Evolutionary conservation across 2,888 invertebrate species (phyloP).

Genomic region (Microplitis deprimator): DNA sequence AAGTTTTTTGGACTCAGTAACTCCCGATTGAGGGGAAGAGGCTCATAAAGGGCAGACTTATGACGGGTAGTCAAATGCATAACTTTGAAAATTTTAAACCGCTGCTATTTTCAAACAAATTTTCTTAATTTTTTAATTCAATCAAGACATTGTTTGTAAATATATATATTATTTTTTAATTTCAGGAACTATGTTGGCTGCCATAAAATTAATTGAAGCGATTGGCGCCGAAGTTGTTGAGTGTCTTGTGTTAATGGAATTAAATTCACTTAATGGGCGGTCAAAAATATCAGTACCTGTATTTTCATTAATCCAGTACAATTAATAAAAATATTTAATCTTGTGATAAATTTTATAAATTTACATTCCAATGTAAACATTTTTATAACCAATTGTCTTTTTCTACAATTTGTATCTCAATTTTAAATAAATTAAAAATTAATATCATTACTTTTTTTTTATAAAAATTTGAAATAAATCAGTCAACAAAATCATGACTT

Average conservation of each 20-base stretch:
- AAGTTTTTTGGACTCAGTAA: no score
- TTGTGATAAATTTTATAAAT: background rate
- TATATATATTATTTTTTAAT: constrained; percentile 18
- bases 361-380: background rate
- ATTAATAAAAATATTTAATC: constrained; percentile 54
- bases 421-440: background rate
- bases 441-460: background rate
- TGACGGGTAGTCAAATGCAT: no score
- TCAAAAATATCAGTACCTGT: constrained; percentile 78
- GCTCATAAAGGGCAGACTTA: no score
- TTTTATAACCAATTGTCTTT: background rate
- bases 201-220: constrained; percentile 78
- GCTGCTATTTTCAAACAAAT: no score
- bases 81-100: no score
- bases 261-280: constrained; percentile 82
- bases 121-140: constrained; percentile 5
- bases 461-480: no score
- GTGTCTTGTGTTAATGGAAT: constrained; percentile 86
- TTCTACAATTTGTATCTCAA: background rate
- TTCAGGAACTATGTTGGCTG: constrained; percentile 80
- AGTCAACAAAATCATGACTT: no score
- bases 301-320: constrained; percentile 82
- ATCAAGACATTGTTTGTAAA: no score
- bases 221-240: constrained; percentile 79
- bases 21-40: no score